Evolutionary conservation across 2,113 vertebrate species (phyloP).

Genomic region (Ameiurus melas): DNA sequence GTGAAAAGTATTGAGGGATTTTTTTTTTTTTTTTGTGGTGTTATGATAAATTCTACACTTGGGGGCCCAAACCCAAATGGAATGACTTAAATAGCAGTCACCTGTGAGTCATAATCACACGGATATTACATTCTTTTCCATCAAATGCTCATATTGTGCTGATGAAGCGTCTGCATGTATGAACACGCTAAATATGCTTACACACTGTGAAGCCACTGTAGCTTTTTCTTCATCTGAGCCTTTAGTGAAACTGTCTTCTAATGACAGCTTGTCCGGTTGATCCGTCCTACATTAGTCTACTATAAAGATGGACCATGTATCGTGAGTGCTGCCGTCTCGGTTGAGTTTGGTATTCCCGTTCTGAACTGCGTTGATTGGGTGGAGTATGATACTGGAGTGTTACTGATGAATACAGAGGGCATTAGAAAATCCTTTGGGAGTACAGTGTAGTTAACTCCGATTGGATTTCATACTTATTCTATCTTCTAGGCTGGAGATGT

Average conservation of each 20-base stretch:
- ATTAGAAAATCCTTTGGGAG: neutral
- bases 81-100: neutral
- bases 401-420: neutral
- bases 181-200: neutral
- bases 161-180: too few relatives aligned
- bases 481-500: neutral
- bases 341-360: neutral
- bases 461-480: neutral
- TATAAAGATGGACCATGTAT: neutral
- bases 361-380: neutral
- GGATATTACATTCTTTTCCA: too few relatives aligned
- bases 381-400: neutral
- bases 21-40: neutral
- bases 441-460: neutral
- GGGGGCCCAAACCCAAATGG: too few relatives aligned
- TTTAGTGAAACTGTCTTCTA: neutral
- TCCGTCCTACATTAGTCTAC: neutral
- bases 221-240: neutral
- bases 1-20: neutral
- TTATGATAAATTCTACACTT: neutral
- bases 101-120: neutral
- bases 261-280: too few relatives aligned
- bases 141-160: neutral
- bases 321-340: neutral
- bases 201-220: conserved; percentile 20